Evolutionary conservation across 2,888 invertebrate genomes (phyloP).

Genomic region (Rutpela maculata): DNA sequence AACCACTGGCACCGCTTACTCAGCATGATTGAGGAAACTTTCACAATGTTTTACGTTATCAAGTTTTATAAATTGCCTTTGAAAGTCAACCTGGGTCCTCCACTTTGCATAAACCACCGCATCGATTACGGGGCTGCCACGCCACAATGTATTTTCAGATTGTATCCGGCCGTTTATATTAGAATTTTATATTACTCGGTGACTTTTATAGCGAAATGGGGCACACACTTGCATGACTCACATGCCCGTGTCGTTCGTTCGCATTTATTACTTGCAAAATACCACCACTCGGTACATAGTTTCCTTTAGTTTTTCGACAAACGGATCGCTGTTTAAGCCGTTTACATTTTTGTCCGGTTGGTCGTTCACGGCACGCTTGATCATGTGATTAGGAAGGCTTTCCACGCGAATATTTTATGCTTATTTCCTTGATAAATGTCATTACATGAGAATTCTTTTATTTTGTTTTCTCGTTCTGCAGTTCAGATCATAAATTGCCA

Average conservation of each 20-base stretch:
- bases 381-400: neutral
- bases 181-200: slow-evolving; percentile 73
- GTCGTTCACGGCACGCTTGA: neutral
- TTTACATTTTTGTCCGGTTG: neutral
- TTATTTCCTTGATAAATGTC: neutral
- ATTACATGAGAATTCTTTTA: neutral
- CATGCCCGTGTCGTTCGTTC: slow-evolving; percentile 61
- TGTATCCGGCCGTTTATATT: slow-evolving; percentile 73
- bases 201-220: slow-evolving; percentile 71
- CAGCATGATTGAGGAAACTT: slow-evolving; percentile 66
- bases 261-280: slow-evolving; percentile 61
- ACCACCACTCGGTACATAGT: slow-evolving; percentile 28
- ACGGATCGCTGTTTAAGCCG: neutral
- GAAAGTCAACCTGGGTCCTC: slow-evolving; percentile 71
- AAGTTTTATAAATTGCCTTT: slow-evolving; percentile 72
- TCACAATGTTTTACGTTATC: slow-evolving; percentile 71
- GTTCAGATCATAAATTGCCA: too few relatives aligned
- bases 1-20: slow-evolving; percentile 44
- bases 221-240: slow-evolving; percentile 70
- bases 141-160: slow-evolving; percentile 72
- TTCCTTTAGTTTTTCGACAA: neutral
- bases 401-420: neutral
- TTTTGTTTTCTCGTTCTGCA: neutral
- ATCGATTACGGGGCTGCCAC: slow-evolving; percentile 70
- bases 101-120: slow-evolving; percentile 72